Evolutionary conservation across 2,113 vertebrate genomes (phyloP), one percentile per base, ranked within the genome.

Genomic region (Gasterosteus nipponicus): DNA sequence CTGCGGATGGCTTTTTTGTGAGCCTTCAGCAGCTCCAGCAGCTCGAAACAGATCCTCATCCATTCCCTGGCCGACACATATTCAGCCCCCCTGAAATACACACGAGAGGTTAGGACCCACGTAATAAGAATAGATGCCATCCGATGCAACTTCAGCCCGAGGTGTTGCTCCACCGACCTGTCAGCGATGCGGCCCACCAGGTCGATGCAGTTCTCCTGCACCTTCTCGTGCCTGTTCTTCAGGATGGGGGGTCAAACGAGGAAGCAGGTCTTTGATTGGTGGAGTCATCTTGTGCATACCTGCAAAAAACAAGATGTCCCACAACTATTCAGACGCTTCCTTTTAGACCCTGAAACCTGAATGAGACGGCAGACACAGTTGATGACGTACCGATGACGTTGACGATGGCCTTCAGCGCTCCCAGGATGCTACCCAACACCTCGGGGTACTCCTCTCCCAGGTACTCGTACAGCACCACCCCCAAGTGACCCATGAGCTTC

Each of bases 201-300:
- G 91, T 99, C 98, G 76, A 99, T 99, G 66, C 98, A 99, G 61
- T 99, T 99, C 82, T 99, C 98, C 87, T 99, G 98, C 70, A 99
- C 98, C 87, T 99, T 99, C 93, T 99, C 98, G 19, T 99, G 98
- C 73, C 98, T 96, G 93, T 99, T 99, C 93, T 99, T 99, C 90
- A 99, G 89, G 93, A 99, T 99, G 70, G 98, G 98, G 98, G 0
- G 98, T 99, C 71, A 99, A 92, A 22, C 98, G 95, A 70, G 98
- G 98, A 71, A 99, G 94, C 75, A 99, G 91, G 84, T 99, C 98
- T 93, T 99, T 99, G 89, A 99, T 99, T 4, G 98, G 98, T 29
- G 98, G 98, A 0, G 98, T 99, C 98, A 99, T 99, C 94, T 99
- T 99, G 93, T 99, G 98, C 98, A 99, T 99, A 80, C 98, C 98